Conservation (phyloP, 2,888 invertebrate genomes). For the Lysandra bellargus region DNA sequence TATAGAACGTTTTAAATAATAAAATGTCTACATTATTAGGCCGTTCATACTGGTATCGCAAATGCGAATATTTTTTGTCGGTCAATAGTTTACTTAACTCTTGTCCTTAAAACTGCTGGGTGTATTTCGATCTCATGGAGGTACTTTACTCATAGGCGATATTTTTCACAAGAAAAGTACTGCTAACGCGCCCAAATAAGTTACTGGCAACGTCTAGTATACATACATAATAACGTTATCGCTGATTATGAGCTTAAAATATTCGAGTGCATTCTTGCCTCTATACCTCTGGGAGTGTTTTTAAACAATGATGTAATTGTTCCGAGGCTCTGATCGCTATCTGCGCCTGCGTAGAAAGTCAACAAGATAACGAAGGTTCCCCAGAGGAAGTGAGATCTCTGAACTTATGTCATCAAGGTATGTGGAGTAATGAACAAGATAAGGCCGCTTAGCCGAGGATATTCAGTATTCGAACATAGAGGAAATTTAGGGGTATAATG, state of each 20-base stretch:
- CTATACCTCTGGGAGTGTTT: conserved; percentile 1
- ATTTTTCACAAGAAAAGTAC: too few species aligned
- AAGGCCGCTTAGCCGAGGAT: neutral
- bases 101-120: too few species aligned
- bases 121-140: too few species aligned
- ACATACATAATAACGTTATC: neutral
- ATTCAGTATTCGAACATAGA: neutral
- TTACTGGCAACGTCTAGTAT: too few species aligned
- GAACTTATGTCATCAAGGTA: conserved; percentile 18
- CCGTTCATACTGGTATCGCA: too few species aligned
- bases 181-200: too few species aligned
- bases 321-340: conserved; percentile 7
- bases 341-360: conserved; percentile 22
- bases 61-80: too few species aligned
- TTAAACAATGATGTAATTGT: conserved; percentile 24
- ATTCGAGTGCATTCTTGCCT: conserved; percentile 4
- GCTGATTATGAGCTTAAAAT: neutral
- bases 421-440: neutral
- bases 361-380: conserved; percentile 26
- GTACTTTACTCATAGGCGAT: too few species aligned
- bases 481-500: neutral
- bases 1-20: neutral
- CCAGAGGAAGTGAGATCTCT: conserved; percentile 23
- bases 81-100: too few species aligned
- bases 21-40: neutral